Base-by-base conservation (phyloP, 1,140 invertebrate species). In the Neomicropteryx cornuta region DNA sequence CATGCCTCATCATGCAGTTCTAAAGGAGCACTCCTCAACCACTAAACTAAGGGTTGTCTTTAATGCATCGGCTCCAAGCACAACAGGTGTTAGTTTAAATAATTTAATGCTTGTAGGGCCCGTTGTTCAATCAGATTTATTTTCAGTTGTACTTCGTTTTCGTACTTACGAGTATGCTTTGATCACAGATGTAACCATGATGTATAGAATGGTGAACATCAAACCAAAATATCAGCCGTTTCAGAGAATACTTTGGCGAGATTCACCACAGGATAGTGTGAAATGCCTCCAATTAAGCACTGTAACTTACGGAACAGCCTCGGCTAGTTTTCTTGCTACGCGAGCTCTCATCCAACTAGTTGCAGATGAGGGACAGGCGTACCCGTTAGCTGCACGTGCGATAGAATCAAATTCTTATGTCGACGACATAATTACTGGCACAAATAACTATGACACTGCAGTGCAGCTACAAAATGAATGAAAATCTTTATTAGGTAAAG, bases 341-440 rank as follows among this genome's bases (percentile, higher is more conserved):
- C 23, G 42, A 24, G 40, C 16, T 20, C 18, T 53, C 23, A 17
- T 42, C 18, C 18, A 47, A 36, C 4, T 46, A 20, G 43, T 42
- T 21, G 4, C 28, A 16, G 44, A 46, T 6, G 30, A 39, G 18
- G 16, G 21, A 21, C 5, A 36, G 2, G 21, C 41, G 1, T 47
- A 39, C 46, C 46, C 57, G 21, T 5, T 18, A 4, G 49, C 29
- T 16, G 20, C 17, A 22, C 27, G 40, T 32, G 34, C 42, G 14
- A 47, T 56, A 8, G 10, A 34, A 20, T 36, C 23, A 8, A 50
- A 57, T 43, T 59, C 60, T 40, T 71, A 66, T 39, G 52, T 67
- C 4, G 63, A 70, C 37, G 61, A 71, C 42, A 14, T 62, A 1
- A 24, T 65, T 3, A 46, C 45, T 3, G 58, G 60, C 18, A 46